A percentile compares a stretch with the other conserved stretches of the same genome.
Evolutionary conservation across 2,113 vertebrate species (phyloP).

Genomic region (Podarcis muralis): DNA sequence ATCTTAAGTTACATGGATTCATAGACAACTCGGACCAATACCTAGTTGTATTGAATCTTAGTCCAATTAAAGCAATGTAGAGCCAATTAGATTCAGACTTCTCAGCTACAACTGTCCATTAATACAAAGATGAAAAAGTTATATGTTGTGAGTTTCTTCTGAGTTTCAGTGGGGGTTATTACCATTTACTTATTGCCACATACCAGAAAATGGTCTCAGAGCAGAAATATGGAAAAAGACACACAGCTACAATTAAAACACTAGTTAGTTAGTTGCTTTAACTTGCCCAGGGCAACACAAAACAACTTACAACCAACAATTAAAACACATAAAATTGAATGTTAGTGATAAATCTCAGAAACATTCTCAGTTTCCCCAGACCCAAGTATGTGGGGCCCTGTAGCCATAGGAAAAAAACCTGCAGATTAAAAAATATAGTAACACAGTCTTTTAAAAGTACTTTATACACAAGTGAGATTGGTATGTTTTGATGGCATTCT

Average conservation of each 20-base stretch:
- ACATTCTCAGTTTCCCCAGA: too few species aligned
- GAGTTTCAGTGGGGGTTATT: not conserved
- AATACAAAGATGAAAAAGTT: not conserved
- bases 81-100: not conserved
- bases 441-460: not conserved
- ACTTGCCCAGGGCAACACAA: too few species aligned
- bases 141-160: not conserved
- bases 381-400: not conserved
- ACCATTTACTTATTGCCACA: too few species aligned
- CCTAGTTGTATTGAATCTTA: not conserved
- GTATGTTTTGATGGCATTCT: not conserved
- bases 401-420: not conserved
- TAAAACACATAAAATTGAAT: too few species aligned
- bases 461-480: fast-evolving
- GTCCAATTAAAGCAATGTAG: not conserved
- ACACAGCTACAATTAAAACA: too few species aligned
- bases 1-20: not conserved
- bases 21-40: not conserved
- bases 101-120: not conserved
- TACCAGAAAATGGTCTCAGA: too few species aligned
- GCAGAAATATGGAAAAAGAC: too few species aligned
- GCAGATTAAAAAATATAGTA: not conserved
- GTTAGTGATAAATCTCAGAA: too few species aligned
- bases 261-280: too few species aligned
- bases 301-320: too few species aligned